phyloP scores from a whole-genome alignment of 2,888 invertebrate genomes.

The Baccha elongata region DNA sequence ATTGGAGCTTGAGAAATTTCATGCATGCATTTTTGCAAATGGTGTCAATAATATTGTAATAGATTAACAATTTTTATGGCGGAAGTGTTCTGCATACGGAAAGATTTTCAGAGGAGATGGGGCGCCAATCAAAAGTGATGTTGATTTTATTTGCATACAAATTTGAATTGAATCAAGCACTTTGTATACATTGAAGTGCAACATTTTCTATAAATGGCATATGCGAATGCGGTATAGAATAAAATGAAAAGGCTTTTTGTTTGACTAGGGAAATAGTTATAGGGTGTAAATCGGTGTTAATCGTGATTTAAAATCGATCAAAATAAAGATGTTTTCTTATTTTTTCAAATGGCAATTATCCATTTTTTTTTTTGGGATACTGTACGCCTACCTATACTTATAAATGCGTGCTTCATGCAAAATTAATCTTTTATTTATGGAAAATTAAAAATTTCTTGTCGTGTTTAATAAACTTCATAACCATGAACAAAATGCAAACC shows the following conservation, averaged over 20 bases:
- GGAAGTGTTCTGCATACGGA: neutral
- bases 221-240: neutral
- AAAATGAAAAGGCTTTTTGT: constrained; percentile 3
- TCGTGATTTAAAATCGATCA: no score
- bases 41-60: neutral
- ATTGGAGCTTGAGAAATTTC: neutral
- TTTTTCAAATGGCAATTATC: no score
- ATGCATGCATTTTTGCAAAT: neutral
- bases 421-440: no score
- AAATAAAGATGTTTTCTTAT: no score
- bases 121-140: constrained; percentile 2
- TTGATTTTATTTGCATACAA: constrained; percentile 13
- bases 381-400: no score
- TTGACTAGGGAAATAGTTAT: no score
- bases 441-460: no score
- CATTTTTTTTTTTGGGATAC: no score
- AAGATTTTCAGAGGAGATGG: neutral
- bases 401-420: no score
- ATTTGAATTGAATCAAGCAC: neutral
- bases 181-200: constrained; percentile 14
- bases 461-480: no score
- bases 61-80: neutral
- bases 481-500: no score
- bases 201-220: neutral
- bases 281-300: no score